Percentiles rank a stretch among this genome's conserved stretches.
Evolutionary conservation across 2,888 invertebrate genomes (phyloP).

Genomic region (Ectobius pallidus): DNA sequence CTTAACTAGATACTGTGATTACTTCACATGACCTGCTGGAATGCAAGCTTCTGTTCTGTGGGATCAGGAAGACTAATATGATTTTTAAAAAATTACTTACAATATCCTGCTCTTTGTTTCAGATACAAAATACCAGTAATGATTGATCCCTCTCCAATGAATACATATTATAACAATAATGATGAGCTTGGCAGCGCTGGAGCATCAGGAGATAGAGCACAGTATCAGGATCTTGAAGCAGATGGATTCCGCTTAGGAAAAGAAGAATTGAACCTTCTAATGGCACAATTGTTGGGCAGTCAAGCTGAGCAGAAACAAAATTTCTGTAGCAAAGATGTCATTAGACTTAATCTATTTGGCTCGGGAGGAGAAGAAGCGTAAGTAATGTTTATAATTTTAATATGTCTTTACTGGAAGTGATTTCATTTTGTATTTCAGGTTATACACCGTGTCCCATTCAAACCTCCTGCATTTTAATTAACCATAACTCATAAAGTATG

Average conservation of each 20-base stretch:
- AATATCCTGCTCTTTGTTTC: no score
- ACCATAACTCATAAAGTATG: no score
- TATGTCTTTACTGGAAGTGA: no score
- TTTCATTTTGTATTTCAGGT: no score
- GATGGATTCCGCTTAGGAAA: slow-evolving; percentile 34
- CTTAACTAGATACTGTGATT: no score
- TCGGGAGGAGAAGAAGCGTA: slow-evolving; percentile 11
- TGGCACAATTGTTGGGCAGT: slow-evolving; percentile 39
- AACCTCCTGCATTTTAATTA: no score
- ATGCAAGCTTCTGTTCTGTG: no score
- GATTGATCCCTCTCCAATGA: not conserved
- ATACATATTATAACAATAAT: not conserved
- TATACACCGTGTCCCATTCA: no score
- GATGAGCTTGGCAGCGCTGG: not conserved
- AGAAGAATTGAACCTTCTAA: slow-evolving; percentile 39
- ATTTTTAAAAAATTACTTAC: no score
- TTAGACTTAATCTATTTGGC: slow-evolving; percentile 36
- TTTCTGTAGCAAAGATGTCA: slow-evolving; percentile 23
- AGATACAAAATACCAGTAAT: slow-evolving; percentile 6
- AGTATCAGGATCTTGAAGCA: not conserved
- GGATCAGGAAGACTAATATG: no score
- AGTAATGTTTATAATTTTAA: no score
- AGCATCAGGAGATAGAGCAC: not conserved
- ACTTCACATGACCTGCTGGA: no score
- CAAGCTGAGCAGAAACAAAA: slow-evolving; percentile 1